Percentiles rank a stretch among this genome's conserved stretches.
phyloP scores from a whole-genome alignment of 2,113 vertebrate genomes.

The Tetrao urogallus region DNA sequence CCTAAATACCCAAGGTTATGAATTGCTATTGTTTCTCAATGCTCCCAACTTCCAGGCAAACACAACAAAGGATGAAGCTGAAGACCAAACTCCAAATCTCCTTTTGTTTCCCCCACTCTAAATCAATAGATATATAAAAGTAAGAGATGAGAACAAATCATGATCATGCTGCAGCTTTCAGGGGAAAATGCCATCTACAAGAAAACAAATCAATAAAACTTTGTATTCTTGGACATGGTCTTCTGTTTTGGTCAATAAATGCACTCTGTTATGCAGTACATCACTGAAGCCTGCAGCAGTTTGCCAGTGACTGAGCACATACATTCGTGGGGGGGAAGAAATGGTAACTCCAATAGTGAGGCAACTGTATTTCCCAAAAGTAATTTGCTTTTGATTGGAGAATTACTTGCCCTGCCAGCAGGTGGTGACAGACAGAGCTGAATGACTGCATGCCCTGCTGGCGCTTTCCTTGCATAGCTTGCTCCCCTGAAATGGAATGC shows the following conservation, averaged over 20 bases:
- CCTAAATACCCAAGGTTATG: neutral
- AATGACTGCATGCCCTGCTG: neutral
- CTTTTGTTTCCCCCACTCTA: neutral
- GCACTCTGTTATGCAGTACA: slow-evolving; percentile 2
- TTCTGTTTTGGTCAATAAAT: slow-evolving; percentile 68
- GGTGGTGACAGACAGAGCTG: neutral
- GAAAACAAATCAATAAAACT: slow-evolving; percentile 75
- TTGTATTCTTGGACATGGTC: slow-evolving; percentile 40
- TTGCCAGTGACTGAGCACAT: neutral
- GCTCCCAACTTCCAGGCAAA: slow-evolving; percentile 35
- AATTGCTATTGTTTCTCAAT: slow-evolving; percentile 7
- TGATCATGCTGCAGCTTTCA: slow-evolving; percentile 35
- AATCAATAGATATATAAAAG: slow-evolving; percentile 60
- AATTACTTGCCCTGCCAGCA: neutral
- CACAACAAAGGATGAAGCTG: slow-evolving; percentile 5
- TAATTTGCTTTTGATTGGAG: neutral
- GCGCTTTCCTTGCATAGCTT: neutral
- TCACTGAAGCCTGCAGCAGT: slow-evolving; percentile 31
- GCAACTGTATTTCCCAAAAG: neutral
- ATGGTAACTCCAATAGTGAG: neutral
- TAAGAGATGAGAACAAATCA: slow-evolving; percentile 67
- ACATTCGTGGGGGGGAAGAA: neutral
- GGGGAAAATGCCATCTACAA: slow-evolving; percentile 39
- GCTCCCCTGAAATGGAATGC: neutral
- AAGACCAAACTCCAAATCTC: slow-evolving; percentile 46